phyloP scores from a whole-genome alignment of 2,888 invertebrate species.

The Germaria angustata region DNA sequence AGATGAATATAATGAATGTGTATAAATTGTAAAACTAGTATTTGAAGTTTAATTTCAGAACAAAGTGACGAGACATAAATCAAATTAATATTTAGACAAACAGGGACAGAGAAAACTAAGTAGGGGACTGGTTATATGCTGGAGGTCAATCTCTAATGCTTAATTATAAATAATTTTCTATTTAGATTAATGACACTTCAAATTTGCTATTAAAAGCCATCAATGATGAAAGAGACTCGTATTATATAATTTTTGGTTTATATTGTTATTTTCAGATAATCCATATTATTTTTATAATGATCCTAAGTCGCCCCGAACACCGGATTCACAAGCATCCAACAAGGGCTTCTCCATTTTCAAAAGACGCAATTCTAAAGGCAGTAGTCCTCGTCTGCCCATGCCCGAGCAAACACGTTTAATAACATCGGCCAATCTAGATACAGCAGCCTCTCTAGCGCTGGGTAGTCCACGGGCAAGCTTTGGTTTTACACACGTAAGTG shows the following conservation, averaged over 20 bases:
- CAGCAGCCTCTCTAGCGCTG: conserved; percentile 77
- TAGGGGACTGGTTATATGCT: not conserved
- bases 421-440: conserved; percentile 78
- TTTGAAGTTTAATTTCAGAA: conserved; percentile 36
- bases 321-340: conserved; percentile 77
- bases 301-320: conserved; percentile 78
- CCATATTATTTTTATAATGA: conserved; percentile 80
- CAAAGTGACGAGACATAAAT: conserved; percentile 32
- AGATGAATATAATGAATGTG: conserved; percentile 42
- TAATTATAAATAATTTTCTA: not conserved
- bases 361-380: conserved; percentile 78
- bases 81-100: not conserved
- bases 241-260: no score
- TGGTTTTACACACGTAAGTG: conserved; percentile 77
- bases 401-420: conserved; percentile 77
- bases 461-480: conserved; percentile 79
- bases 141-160: no score
- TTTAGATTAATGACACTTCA: not conserved
- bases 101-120: not conserved
- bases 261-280: conserved; percentile 75
- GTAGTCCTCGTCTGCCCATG: conserved; percentile 74
- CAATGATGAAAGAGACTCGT: no score
- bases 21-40: conserved; percentile 7
- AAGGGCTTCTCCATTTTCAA: conserved; percentile 79
- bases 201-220: not conserved